A percentile compares a stretch with the other conserved stretches of the same genome.
Conservation (phyloP, 1,140 invertebrate species). For the Drosophila subobscura region DNA sequence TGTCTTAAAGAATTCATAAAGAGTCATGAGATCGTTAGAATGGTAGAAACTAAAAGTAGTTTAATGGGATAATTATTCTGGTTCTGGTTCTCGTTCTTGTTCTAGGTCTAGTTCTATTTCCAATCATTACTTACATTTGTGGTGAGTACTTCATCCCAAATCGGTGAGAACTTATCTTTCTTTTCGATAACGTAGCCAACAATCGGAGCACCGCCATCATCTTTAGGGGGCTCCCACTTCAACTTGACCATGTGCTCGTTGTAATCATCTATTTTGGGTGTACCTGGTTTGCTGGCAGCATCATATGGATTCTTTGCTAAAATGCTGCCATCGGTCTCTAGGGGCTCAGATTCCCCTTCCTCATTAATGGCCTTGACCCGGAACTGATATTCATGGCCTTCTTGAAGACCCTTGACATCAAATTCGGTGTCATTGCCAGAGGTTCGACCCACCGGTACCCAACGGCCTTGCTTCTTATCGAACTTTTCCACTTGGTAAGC, state of each 20-base stretch:
- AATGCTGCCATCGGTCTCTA: slow-evolving; percentile 92
- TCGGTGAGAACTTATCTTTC: slow-evolving; percentile 94
- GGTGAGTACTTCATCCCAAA: slow-evolving; percentile 94
- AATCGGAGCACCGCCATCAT: slow-evolving; percentile 96
- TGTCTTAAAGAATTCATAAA: slow-evolving; percentile 84
- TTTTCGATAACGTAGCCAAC: slow-evolving; percentile 98
- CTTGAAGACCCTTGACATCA: slow-evolving; percentile 95
- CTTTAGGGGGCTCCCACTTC: slow-evolving; percentile 95
- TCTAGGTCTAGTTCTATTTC: too few species aligned
- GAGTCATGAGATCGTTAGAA: background rate
- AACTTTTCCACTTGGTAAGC: slow-evolving; percentile 99
- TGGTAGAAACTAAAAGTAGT: too few species aligned
- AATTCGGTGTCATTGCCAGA: slow-evolving; percentile 90
- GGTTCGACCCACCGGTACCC: slow-evolving; percentile 95
- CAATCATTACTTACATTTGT: slow-evolving; percentile 86
- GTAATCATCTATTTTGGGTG: slow-evolving; percentile 95
- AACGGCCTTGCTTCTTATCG: slow-evolving; percentile 95
- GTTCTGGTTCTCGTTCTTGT: too few species aligned
- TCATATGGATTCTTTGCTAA: slow-evolving; percentile 86
- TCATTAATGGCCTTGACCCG: slow-evolving; percentile 98
- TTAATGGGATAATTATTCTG: too few species aligned
- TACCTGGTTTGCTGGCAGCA: slow-evolving; percentile 93
- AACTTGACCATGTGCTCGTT: slow-evolving; percentile 96
- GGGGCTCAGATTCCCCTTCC: slow-evolving; percentile 97
- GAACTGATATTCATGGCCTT: slow-evolving; percentile 98